Base-by-base conservation (phyloP, 2,797 vertebrate species). In the Micropoecilia bifurca region DNA sequence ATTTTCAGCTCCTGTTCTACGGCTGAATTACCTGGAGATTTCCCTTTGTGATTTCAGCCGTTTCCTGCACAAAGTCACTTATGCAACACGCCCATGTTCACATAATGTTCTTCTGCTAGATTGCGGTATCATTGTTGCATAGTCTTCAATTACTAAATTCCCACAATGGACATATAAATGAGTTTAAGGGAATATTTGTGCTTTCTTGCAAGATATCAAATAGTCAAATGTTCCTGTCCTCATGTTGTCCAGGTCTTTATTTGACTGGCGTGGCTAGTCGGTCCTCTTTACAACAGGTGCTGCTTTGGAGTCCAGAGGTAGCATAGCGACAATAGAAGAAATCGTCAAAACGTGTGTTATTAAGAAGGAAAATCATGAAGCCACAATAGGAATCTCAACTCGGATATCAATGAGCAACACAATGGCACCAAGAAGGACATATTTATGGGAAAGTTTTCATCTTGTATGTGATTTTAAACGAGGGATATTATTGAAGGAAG, bases 1-100 rank as follows among this genome's bases (percentile, higher is more conserved):
- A 81, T 88, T 92, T 93, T 92, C 92, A 92, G 90, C 90, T 91
- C 71, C 91, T 81, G 90, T 92, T 84, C 82, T 53, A 80, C 85
- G 87, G 89, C 84, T 85, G 71, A 87, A 89, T 90, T 86, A 89
- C 80, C 87, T 83, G 81, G 83, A 90, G 80, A 88, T 87, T 88
- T 83, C 71, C 74, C 57, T 86, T 87, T 87, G 88, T 87, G 86
- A 90, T 86, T 89, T 85, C 84, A 90, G 89, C 76, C 76, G 81
- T 86, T 93, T 90, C 83, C 77, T 74, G 82, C 46, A 68, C 76
- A 83, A 83, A 73, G 36, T 68, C 77, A 68, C 33, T 6, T 48
- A 30, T 0, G 4, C 79, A 81, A 71, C 76, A 78, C 82, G 66
- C 76, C 82, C 71, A 48, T 47, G 59, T 81, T 39, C 72, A 73